Base-by-base conservation (phyloP, 2,888 invertebrate species). In the Drosophila acutilabella region DNA sequence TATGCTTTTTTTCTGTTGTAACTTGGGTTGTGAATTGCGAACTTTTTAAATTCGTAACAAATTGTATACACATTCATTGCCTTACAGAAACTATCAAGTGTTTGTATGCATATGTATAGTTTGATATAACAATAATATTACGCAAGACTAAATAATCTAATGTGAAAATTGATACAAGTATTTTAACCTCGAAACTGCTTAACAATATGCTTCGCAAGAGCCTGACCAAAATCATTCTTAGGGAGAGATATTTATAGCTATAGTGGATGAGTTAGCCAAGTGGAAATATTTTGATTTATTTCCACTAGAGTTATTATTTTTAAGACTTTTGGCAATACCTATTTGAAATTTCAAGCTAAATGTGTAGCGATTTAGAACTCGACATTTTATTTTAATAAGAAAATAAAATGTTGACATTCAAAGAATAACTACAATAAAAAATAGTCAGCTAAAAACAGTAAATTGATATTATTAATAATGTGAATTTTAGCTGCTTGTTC, bases 21-120 rank as follows among this genome's bases (percentile, higher is more conserved):
- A 66, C 68, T 78, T 71, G 59, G 69, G 72, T 59, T 78, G 48
- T 65, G 59, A 44, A 65, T 74, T 71, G 59, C 58, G 71, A 78
- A 67, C 69, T 67, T 61, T 80, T 82, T 85, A 83, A 70, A 57
- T 71, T 58, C 52, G 75, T 85, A 82, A 82, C 81, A 82, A 75
- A 75, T 78, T 77, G 74, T 75, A 71, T 75, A 83, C 80, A 85
- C 68, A 64, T 20, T 47, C 5, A 23, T 44, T 8, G 30, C 30
- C 30, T 30, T 30, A 33, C 44, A 44, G 42, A 44, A 44, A 30
- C 33, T 20, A 33, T 53, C 59, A 59, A 56, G 50, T 42, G 38
- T 47, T 64, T 64, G 54, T 76, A 36, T 36, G 36, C 36, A 36
- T 36, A 66, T 40, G 14, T 64, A 61, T 54, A 42, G 36, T 64